Evolutionary conservation across 2,888 invertebrate species (phyloP).

Genomic region (Helleia helle): DNA sequence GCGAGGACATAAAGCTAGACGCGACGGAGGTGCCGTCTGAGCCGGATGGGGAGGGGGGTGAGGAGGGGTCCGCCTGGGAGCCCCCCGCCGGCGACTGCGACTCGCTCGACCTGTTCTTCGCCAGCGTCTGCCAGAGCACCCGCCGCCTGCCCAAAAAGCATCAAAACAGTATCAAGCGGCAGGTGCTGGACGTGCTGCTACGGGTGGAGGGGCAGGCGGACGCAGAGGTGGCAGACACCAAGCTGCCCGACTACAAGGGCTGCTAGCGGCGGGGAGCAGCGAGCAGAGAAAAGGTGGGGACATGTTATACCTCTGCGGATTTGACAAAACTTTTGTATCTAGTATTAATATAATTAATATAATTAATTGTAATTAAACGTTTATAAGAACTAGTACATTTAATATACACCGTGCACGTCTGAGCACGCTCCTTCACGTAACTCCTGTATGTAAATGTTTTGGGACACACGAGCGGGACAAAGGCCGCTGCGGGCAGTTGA

Average conservation of each 20-base stretch:
- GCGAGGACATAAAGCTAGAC: constrained; percentile 40
- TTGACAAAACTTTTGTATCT: too few relatives aligned
- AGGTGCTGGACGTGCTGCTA: constrained; percentile 49
- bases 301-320: too few relatives aligned
- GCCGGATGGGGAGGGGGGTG: constrained; percentile 30
- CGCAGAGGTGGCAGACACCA: constrained; percentile 25
- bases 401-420: too few relatives aligned
- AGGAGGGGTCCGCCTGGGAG: constrained; percentile 32
- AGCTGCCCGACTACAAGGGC: constrained; percentile 16
- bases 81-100: constrained; percentile 33
- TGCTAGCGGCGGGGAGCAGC: too few relatives aligned
- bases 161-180: constrained; percentile 45
- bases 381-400: too few relatives aligned
- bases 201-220: constrained; percentile 50
- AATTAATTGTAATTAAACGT: too few relatives aligned
- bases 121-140: constrained; percentile 58
- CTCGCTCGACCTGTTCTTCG: constrained; percentile 58
- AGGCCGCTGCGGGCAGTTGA: too few relatives aligned
- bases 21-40: constrained; percentile 39
- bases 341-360: too few relatives aligned
- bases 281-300: too few relatives aligned
- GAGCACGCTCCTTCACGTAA: too few relatives aligned
- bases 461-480: too few relatives aligned
- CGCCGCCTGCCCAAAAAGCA: constrained; percentile 41
- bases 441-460: too few relatives aligned